These are phyloP conservation scores for Nomada fucata DNA, from an alignment of 2,888 invertebrate genomes.

Conservation along the genomic window DNA sequence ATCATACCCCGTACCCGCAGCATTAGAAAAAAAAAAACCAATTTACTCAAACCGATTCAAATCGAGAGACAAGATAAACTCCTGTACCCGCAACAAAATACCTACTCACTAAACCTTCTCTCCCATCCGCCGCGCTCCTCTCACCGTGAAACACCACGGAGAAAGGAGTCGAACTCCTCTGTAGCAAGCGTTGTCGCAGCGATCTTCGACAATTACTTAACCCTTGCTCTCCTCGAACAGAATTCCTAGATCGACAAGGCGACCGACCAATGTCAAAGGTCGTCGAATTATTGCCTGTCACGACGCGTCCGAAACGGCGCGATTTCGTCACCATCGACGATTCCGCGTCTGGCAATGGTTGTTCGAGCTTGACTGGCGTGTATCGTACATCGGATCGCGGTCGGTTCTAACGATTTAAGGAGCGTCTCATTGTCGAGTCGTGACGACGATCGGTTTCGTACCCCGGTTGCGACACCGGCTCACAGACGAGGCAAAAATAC, in stretches of 20 bases:
- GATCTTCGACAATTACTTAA: constrained; percentile 42
- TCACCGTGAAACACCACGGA: neutral
- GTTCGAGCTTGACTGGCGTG: constrained; percentile 5
- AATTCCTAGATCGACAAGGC: constrained; percentile 42
- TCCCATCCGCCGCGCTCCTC: no score
- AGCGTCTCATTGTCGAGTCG: constrained; percentile 60
- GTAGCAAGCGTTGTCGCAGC: constrained; percentile 14
- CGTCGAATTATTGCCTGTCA: constrained; percentile 61
- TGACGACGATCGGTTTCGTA: constrained; percentile 59
- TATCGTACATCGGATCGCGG: constrained; percentile 45
- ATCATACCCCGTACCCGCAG: no score
- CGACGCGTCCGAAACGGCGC: constrained; percentile 53
- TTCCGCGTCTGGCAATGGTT: constrained; percentile 42
- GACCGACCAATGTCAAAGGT: constrained; percentile 57
- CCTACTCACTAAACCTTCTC: no score
- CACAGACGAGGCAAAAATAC: constrained; percentile 33
- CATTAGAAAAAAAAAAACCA: no score
- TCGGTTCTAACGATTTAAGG: constrained; percentile 41
- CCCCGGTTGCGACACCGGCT: constrained; percentile 54
- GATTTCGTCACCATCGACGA: constrained; percentile 66
- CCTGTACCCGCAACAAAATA: no score
- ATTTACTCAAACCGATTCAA: no score
- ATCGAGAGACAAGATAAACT: no score
- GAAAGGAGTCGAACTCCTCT: neutral
- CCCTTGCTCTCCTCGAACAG: constrained; percentile 13